A percentile compares a stretch with the other conserved stretches of the same genome.
These are phyloP conservation scores for Drosophila pallidifrons DNA, from an alignment of 1,140 invertebrate species.

Conservation along the genomic window DNA sequence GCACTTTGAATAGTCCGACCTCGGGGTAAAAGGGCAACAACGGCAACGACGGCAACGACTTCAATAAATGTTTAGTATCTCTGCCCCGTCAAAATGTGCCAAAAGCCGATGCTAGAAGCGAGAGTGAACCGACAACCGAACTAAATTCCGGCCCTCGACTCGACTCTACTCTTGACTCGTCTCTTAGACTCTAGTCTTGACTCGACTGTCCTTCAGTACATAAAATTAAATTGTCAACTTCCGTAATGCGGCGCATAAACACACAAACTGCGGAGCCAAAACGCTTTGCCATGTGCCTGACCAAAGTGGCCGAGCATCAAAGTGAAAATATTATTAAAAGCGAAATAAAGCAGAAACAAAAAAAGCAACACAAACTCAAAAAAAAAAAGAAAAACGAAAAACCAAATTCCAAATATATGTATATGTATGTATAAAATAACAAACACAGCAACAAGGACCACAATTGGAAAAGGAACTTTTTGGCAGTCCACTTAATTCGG, in stretches of 20 bases:
- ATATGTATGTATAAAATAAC: slow-evolving; percentile 6
- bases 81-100: slow-evolving; percentile 37
- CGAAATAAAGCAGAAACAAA: slow-evolving; percentile 54
- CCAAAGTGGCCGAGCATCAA: slow-evolving; percentile 72
- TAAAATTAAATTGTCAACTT: slow-evolving; percentile 84
- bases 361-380: slow-evolving; percentile 17
- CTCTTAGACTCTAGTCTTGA: not conserved
- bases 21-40: slow-evolving; percentile 37
- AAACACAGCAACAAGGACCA: slow-evolving; percentile 3
- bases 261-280: slow-evolving; percentile 25
- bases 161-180: not conserved
- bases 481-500: slow-evolving; percentile 77
- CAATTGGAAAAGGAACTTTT: slow-evolving; percentile 40
- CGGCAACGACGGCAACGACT: slow-evolving; percentile 42
- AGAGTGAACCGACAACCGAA: not conserved
- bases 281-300: slow-evolving; percentile 17
- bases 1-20: slow-evolving; percentile 73
- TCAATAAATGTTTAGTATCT: slow-evolving; percentile 80
- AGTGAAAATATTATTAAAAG: slow-evolving; percentile 81
- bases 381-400: slow-evolving; percentile 28
- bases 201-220: slow-evolving; percentile 53
- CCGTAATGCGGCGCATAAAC: slow-evolving; percentile 71
- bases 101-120: not conserved
- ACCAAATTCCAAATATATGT: slow-evolving; percentile 6
- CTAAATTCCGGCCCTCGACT: slow-evolving; percentile 24